Evolutionary conservation across 2,113 vertebrate species (phyloP).

Genomic region (Calonectris borealis): DNA sequence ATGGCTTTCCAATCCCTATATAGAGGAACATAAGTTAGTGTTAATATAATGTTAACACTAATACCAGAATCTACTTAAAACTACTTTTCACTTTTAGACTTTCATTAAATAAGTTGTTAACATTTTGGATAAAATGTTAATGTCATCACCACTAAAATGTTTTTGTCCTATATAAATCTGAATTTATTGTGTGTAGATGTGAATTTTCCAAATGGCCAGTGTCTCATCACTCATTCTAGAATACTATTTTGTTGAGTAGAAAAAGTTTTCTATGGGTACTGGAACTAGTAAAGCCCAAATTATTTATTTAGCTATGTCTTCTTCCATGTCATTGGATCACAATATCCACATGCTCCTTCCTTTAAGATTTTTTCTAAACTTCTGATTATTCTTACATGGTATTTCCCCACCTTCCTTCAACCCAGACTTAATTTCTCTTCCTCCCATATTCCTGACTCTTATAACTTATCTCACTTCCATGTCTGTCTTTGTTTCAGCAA

Average conservation of each 20-base stretch:
- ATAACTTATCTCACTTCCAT: neutral
- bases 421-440: neutral
- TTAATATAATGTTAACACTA: neutral
- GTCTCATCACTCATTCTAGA: neutral
- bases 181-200: neutral
- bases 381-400: neutral
- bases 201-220: neutral
- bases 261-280: neutral
- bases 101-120: neutral
- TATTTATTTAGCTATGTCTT: neutral
- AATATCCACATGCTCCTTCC: neutral
- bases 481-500: neutral
- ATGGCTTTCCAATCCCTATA: neutral
- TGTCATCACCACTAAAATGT: neutral
- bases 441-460: neutral
- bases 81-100: neutral
- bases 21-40: neutral
- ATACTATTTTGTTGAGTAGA: neutral
- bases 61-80: neutral
- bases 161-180: neutral
- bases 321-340: neutral
- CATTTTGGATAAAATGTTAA: slow-evolving; percentile 10
- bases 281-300: neutral
- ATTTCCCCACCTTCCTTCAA: neutral
- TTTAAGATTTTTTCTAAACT: neutral